phyloP scores from a whole-genome alignment of 2,888 invertebrate genomes.

The Orthonychiurus folsomi region DNA sequence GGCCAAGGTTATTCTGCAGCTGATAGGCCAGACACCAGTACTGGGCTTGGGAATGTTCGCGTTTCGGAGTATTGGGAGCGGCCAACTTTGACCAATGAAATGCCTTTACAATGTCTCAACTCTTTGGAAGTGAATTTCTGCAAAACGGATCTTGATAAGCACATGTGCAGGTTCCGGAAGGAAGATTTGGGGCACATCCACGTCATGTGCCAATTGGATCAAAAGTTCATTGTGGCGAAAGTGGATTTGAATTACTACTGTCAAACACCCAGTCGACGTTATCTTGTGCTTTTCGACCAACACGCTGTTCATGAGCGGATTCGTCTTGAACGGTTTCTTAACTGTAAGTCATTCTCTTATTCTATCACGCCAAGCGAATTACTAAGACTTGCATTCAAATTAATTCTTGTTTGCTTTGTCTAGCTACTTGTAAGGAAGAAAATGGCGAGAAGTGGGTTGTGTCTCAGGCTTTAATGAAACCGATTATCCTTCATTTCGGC shows the following conservation, averaged over 20 bases:
- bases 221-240: conserved; percentile 59
- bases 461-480: too few species aligned
- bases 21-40: not conserved
- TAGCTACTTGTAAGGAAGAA: not conserved
- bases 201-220: conserved; percentile 66
- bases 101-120: conserved; percentile 6
- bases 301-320: conserved; percentile 81
- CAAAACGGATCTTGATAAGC: conserved; percentile 3
- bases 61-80: conserved; percentile 7
- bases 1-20: not conserved
- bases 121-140: conserved; percentile 8
- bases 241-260: conserved; percentile 23
- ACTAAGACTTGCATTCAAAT: not conserved
- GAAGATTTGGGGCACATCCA: conserved; percentile 41
- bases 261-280: conserved; percentile 45
- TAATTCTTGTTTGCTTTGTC: not conserved
- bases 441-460: too few species aligned
- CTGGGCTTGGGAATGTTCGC: not conserved
- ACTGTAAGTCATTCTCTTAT: conserved; percentile 52
- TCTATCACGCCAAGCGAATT: too few species aligned
- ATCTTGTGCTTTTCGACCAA: conserved; percentile 68
- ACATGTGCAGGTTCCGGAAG: conserved; percentile 20
- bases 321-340: conserved; percentile 59
- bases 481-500: conserved; percentile 18
- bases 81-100: not conserved